Base-by-base conservation (phyloP, 2,113 vertebrate genomes). In the Procavia capensis region DNA sequence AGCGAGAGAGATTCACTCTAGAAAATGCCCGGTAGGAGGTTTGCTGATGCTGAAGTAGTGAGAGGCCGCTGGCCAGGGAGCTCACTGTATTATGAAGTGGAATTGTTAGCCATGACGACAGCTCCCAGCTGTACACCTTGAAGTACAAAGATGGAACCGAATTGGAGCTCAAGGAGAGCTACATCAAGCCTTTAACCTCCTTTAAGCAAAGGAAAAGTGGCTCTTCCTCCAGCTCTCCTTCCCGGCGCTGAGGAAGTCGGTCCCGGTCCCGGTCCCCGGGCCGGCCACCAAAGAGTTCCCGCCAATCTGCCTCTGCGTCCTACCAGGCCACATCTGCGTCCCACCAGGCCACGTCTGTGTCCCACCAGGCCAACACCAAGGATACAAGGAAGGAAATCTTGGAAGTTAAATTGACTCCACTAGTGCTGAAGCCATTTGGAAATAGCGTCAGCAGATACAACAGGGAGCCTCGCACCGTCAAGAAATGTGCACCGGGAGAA, bases 1-100 rank as follows among this genome's bases (percentile, higher is more conserved):
- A n/a, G n/a, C n/a, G n/a, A n/a, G n/a, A n/a, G n/a, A 97, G 90
- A 88, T 92, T 91, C 3, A 54, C 36, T 93, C 78, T 97, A 98
- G 82, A 98, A 98, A 97, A 99, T 99, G 99, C 99, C 99, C 1
- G 91, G 27, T 95, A 97, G 97, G 87, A 99, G 96, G 95, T 99
- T 98, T 97, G 99, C 99, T 1, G 98, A 95, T 80, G 99, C 99
- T 6, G 99, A 99, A 39, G 97, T 98, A 94, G 99, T 99, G 75
- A 99, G 99, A 99, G 99, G 99, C 24, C 99, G 99, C 2, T 99
- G 99, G 99, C 99, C 99, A 0, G 99, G 99, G 68, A 99, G 99
- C 89, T 99, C 97, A 45, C 98, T 99, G 31, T 99, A 99, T 93
- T 99, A 99, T 54, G 99, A 99, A 95, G 99, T 99, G 0, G 99